phyloP scores from a whole-genome alignment of 2,113 vertebrate genomes.

The Dunckerocampus dactyliophorus region DNA sequence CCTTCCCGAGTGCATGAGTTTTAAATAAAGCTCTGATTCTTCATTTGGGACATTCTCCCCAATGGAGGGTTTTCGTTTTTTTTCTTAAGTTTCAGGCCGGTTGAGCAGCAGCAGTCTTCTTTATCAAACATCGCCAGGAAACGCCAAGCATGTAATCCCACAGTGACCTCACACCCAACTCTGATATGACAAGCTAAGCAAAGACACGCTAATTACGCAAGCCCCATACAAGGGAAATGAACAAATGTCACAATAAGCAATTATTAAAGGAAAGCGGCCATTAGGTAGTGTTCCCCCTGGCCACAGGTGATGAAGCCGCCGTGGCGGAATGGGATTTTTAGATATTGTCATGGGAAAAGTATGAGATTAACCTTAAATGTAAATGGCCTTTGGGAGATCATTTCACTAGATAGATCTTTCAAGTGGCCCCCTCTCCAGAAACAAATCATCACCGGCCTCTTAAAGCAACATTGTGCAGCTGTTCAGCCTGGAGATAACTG shows the following conservation, averaged over 20 bases:
- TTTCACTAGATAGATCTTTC: conserved; percentile 33
- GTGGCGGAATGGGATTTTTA: conserved; percentile 40
- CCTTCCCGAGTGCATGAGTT: conserved; percentile 2
- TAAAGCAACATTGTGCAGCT: conserved; percentile 18
- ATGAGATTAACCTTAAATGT: conserved; percentile 50
- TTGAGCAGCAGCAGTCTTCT: conserved; percentile 19
- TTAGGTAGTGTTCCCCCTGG: conserved; percentile 57
- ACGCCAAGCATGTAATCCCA: conserved; percentile 61
- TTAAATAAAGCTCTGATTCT: neutral
- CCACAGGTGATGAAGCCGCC: conserved; percentile 64
- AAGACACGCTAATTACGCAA: conserved; percentile 65
- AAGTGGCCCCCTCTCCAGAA: conserved; percentile 27
- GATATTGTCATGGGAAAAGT: conserved; percentile 36
- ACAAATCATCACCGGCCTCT: conserved; percentile 22
- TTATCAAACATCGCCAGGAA: conserved; percentile 61
- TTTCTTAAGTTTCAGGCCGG: conserved; percentile 33
- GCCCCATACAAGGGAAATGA: conserved; percentile 60
- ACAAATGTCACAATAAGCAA: conserved; percentile 79
- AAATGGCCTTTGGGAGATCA: conserved; percentile 26
- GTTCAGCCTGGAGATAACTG: neutral
- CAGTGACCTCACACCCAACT: conserved; percentile 42
- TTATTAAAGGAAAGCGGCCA: conserved; percentile 74
- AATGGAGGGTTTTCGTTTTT: conserved; percentile 21
- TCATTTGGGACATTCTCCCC: neutral
- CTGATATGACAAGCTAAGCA: conserved; percentile 60